Conservation (phyloP, 1,140 invertebrate species). For the Uloborus diversus region DNA sequence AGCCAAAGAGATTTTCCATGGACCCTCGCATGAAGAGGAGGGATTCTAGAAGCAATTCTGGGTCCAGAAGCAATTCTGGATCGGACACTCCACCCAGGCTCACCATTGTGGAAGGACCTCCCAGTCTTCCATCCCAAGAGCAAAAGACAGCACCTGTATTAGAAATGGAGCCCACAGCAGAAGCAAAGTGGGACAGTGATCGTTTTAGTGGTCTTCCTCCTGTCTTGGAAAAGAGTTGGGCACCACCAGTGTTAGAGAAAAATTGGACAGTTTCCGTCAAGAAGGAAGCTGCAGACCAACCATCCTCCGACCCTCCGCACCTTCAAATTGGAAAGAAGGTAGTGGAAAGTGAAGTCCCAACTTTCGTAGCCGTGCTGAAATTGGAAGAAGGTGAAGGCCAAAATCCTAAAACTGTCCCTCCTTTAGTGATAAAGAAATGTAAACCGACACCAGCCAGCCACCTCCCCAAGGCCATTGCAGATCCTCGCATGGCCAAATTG, state of each 20-base stretch:
- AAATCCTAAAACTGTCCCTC: not conserved
- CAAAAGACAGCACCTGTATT: conserved; percentile 10
- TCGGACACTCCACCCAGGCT: conserved; percentile 35
- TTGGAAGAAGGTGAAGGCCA: not conserved
- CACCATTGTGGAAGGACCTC: conserved; percentile 20
- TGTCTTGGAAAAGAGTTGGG: conserved; percentile 20
- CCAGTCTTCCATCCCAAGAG: not conserved
- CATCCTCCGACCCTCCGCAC: not conserved
- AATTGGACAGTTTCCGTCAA: not conserved
- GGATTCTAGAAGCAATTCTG: conserved; percentile 37
- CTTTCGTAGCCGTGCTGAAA: not conserved
- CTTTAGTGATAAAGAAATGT: conserved; percentile 30
- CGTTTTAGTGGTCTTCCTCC: no score
- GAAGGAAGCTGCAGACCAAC: not conserved
- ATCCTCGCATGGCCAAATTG: conserved; percentile 51
- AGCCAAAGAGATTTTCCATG: no score
- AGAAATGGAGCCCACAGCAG: conserved; percentile 10
- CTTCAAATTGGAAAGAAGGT: not conserved
- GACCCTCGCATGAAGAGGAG: conserved; percentile 7
- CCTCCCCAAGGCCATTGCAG: conserved; percentile 44
- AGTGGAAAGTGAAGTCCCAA: not conserved
- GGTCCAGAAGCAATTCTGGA: conserved; percentile 38
- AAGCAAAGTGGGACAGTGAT: conserved; percentile 21
- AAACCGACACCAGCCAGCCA: conserved; percentile 46
- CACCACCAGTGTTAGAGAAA: not conserved